A percentile compares a stretch with the other conserved stretches of the same genome.
phyloP scores from a whole-genome alignment of 1,140 invertebrate species.

The Dendroctonus valens region DNA sequence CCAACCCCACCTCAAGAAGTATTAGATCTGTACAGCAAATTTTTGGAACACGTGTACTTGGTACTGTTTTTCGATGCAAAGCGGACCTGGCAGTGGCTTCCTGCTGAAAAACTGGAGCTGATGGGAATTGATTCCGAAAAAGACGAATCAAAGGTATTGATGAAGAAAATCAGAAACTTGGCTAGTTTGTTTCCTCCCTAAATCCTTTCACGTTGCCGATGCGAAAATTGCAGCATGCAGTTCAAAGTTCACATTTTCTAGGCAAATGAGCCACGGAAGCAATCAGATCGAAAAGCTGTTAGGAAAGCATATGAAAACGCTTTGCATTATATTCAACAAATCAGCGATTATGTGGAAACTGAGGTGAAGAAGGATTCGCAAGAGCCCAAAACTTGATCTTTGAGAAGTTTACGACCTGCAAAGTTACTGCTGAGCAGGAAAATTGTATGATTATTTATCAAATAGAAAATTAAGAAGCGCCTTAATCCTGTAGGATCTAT shows the following conservation, averaged over 20 bases:
- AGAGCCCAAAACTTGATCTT: constrained; percentile 10
- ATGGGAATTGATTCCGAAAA: constrained; percentile 82
- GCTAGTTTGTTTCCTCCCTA: background rate
- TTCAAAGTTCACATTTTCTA: constrained; percentile 30
- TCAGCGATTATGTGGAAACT: constrained; percentile 40
- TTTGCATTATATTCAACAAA: constrained; percentile 80
- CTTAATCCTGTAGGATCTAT: too few relatives aligned
- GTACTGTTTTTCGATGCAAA: constrained; percentile 96
- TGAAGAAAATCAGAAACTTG: constrained; percentile 2
- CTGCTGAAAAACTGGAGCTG: constrained; percentile 86
- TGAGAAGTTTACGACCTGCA: background rate
- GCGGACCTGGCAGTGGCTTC: constrained; percentile 95
- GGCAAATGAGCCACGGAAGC: constrained; percentile 86
- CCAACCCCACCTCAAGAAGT: constrained; percentile 92
- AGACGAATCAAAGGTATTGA: constrained; percentile 74
- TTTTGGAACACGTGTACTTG: constrained; percentile 78
- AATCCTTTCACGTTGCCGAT: background rate
- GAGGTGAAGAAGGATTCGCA: constrained; percentile 1
- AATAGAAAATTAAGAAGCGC: too few relatives aligned
- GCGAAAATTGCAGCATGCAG: background rate
- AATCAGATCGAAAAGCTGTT: constrained; percentile 89
- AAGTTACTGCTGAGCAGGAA: background rate
- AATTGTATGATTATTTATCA: background rate
- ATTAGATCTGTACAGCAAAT: constrained; percentile 76
- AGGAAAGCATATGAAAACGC: constrained; percentile 94